Evolutionary conservation across 2,113 vertebrate species (phyloP).

Genomic region (Xerus inauris): DNA sequence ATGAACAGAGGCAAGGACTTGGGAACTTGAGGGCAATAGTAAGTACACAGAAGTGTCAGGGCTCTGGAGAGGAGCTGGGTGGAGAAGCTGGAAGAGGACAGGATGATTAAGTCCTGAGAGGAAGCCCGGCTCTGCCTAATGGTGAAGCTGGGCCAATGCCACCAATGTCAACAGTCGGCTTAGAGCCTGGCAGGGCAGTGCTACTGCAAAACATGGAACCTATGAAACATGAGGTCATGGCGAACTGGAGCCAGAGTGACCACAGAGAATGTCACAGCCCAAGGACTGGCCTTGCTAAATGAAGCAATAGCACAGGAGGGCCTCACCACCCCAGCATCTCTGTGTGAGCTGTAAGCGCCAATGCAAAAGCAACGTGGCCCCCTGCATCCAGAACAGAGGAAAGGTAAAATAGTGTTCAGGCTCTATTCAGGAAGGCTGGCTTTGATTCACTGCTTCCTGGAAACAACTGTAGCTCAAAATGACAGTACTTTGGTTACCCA

Average conservation of each 20-base stretch:
- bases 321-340: not conserved
- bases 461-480: not conserved
- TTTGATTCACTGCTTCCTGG: not conserved
- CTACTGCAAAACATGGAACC: slow-evolving; percentile 9
- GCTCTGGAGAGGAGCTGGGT: not conserved
- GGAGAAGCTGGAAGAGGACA: not conserved
- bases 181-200: not conserved
- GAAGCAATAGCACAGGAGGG: not conserved
- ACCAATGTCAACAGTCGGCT: not conserved
- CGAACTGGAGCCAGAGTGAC: not conserved
- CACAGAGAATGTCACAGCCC: slow-evolving; percentile 16
- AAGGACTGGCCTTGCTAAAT: not conserved
- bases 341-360: no score
- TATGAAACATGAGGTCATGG: slow-evolving; percentile 35
- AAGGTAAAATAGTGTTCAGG: not conserved
- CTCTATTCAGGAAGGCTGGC: not conserved
- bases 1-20: not conserved
- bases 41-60: not conserved
- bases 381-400: not conserved
- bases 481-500: not conserved
- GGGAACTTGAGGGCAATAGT: rapidly evolving
- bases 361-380: not conserved
- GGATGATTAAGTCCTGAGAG: not conserved
- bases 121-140: not conserved
- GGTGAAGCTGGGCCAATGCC: not conserved